Conservation (phyloP, 2,888 invertebrate species). For the Phragmatobia fuliginosa region DNA sequence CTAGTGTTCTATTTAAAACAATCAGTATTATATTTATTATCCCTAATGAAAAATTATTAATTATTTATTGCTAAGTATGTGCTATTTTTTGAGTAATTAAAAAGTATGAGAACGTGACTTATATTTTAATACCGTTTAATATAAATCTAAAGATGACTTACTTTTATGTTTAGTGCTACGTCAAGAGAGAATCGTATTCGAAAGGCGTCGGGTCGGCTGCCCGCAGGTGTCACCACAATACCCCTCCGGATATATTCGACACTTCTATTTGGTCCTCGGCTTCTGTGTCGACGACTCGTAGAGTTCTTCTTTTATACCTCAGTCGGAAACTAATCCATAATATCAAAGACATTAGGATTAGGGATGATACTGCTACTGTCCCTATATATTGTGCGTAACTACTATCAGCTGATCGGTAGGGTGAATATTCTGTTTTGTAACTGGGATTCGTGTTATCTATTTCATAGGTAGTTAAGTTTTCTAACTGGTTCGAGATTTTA, state of each 20-base stretch:
- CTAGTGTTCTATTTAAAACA: too few species aligned
- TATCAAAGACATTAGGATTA: constrained; percentile 85
- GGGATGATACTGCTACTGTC: constrained; percentile 85
- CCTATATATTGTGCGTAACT: constrained; percentile 82
- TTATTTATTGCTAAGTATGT: neutral
- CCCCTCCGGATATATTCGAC: constrained; percentile 87
- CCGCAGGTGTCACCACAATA: constrained; percentile 90
- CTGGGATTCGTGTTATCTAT: constrained; percentile 63
- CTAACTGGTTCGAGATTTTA: constrained; percentile 53
- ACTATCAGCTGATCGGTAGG: constrained; percentile 69
- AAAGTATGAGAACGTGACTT: neutral
- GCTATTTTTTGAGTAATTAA: neutral
- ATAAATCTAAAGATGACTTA: constrained; percentile 60
- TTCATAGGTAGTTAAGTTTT: constrained; percentile 58
- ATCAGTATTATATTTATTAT: neutral
- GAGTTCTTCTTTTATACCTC: constrained; percentile 73
- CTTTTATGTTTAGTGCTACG: constrained; percentile 77
- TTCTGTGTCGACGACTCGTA: constrained; percentile 62
- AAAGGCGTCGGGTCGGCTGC: constrained; percentile 86
- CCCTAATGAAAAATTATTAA: neutral
- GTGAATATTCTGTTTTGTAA: constrained; percentile 74
- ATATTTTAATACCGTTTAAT: neutral
- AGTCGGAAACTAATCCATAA: constrained; percentile 83
- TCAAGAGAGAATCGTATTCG: constrained; percentile 86
- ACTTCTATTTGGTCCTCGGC: constrained; percentile 87